Percentiles rank a stretch among this genome's conserved stretches.
Evolutionary conservation across 2,113 vertebrate species (phyloP).

Genomic region (Miniopterus natalensis): DNA sequence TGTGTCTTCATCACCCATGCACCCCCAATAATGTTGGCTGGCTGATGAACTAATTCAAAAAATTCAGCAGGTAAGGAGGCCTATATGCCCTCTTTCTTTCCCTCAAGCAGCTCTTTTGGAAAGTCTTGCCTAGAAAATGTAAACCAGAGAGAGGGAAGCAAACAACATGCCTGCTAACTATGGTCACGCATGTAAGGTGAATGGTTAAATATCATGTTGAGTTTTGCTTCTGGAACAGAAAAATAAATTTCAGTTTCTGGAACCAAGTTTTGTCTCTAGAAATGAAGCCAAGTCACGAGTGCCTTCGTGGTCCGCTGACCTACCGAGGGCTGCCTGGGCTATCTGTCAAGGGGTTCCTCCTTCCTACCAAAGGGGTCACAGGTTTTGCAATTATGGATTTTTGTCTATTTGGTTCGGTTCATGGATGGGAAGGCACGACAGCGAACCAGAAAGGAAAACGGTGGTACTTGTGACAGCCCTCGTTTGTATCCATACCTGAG

Average conservation of each 20-base stretch:
- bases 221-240: background rate
- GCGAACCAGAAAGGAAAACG: background rate
- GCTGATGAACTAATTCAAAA: background rate
- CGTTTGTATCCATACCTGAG: constrained; percentile 60
- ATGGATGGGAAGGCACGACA: background rate
- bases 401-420: constrained; percentile 36
- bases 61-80: background rate
- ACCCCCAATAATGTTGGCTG: background rate
- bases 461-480: background rate
- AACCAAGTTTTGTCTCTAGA: background rate
- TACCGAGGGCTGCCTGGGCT: background rate
- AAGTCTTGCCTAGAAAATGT: background rate
- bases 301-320: rapidly evolving
- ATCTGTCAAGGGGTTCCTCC: background rate
- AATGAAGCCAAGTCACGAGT: background rate
- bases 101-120: background rate
- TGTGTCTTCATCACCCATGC: background rate
- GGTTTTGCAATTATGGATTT: constrained; percentile 33
- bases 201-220: background rate
- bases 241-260: background rate
- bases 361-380: background rate
- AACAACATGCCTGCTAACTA: background rate
- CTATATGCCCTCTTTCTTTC: background rate
- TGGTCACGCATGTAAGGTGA: rapidly evolving
- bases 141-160: background rate